phyloP scores from a whole-genome alignment of 2,113 vertebrate species.

The Phaethon lepturus region DNA sequence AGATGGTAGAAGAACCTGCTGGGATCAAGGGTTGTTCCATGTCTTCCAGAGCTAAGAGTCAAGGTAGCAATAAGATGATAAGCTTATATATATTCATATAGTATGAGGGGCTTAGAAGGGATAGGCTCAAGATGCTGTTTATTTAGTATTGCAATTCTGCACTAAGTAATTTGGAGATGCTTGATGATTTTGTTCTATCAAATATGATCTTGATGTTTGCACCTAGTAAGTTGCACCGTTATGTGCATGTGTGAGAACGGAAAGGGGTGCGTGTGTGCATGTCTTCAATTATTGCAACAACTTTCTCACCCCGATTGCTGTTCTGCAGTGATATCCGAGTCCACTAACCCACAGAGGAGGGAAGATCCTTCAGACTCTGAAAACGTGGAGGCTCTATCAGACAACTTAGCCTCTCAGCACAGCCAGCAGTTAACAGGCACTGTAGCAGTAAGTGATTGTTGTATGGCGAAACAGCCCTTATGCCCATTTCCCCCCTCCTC shows the following conservation, averaged over 20 bases:
- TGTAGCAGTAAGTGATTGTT: not conserved
- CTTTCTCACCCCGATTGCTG: rapidly evolving
- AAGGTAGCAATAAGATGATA: not conserved
- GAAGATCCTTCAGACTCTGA: not conserved
- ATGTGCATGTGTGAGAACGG: rapidly evolving
- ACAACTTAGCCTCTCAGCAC: not conserved
- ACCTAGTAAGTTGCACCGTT: not conserved
- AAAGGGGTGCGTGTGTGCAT: not conserved
- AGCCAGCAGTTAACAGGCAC: not conserved
- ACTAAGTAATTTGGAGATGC: not conserved
- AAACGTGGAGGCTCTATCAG: rapidly evolving
- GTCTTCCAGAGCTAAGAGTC: not conserved
- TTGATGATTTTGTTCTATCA: not conserved
- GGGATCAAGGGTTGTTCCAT: rapidly evolving
- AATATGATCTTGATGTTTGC: not conserved
- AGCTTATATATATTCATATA: rapidly evolving
- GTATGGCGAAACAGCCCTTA: not conserved
- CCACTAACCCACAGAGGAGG: not conserved
- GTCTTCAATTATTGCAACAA: rapidly evolving
- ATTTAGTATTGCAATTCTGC: not conserved
- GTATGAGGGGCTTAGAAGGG: not conserved
- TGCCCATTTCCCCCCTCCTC: not conserved
- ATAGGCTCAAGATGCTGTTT: not conserved
- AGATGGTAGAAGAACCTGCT: not conserved
- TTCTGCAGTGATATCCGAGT: not conserved